These are phyloP conservation scores for Holotrichia oblita DNA, from an alignment of 1,140 invertebrate genomes.

Conservation along the genomic window DNA sequence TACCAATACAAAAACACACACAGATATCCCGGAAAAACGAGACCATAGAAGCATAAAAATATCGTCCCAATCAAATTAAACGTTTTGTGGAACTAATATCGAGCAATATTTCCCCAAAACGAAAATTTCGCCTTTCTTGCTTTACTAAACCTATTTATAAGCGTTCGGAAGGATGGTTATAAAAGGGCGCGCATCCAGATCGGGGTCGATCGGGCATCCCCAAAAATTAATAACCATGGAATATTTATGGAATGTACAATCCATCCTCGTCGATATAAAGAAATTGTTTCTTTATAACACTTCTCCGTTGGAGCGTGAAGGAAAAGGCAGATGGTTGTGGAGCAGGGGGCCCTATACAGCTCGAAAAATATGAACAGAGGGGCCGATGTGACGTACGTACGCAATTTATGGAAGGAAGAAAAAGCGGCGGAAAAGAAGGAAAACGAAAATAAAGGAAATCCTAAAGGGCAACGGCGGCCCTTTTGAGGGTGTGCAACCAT, in stretches of 20 bases:
- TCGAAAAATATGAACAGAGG: neutral
- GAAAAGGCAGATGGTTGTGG: neutral
- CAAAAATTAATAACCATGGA: conserved; percentile 34
- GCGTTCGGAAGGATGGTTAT: neutral
- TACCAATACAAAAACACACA: neutral
- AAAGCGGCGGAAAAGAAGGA: neutral
- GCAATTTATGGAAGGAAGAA: conserved; percentile 5
- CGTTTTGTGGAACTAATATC: conserved; percentile 27
- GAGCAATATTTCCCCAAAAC: conserved; percentile 1
- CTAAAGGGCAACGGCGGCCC: neutral
- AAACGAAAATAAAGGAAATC: neutral
- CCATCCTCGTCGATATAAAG: conserved; percentile 29
- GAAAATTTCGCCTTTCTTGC: conserved; percentile 5
- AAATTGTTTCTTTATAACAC: conserved; percentile 37
- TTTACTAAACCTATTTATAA: conserved; percentile 23
- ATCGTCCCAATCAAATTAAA: conserved; percentile 21
- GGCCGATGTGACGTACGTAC: neutral
- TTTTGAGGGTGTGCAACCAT: neutral
- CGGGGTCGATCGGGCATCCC: neutral
- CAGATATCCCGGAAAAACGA: neutral
- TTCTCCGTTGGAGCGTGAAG: conserved; percentile 25
- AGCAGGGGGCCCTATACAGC: neutral
- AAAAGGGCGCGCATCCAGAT: neutral
- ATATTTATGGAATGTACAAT: conserved; percentile 32
- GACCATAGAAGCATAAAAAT: neutral